Conservation (phyloP, 2,113 vertebrate species). For the Grammomys dolichurus region DNA sequence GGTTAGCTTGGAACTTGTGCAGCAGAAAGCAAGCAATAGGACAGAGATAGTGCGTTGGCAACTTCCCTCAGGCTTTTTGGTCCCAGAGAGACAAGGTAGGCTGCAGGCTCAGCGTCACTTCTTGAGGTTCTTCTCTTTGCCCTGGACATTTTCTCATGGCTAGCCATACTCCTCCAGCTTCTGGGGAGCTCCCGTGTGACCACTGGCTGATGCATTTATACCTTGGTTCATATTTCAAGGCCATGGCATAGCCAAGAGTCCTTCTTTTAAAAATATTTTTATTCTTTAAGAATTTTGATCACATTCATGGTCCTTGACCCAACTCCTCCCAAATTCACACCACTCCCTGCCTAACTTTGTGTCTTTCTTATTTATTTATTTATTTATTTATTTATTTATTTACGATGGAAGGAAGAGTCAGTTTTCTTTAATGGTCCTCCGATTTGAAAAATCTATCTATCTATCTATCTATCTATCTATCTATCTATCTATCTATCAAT, state of each 20-base stretch:
- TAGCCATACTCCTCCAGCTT: no score
- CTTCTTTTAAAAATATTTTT: not conserved
- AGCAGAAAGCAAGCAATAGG: not conserved
- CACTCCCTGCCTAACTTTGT: not conserved
- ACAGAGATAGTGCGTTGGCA: not conserved
- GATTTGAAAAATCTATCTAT: not conserved
- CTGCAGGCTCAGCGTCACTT: no score
- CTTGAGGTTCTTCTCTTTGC: not conserved
- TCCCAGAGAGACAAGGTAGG: not conserved
- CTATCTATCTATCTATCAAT: not conserved
- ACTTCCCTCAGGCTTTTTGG: not conserved
- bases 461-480: not conserved
- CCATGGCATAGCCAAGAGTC: no score
- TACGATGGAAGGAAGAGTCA: not conserved
- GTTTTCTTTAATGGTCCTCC: not conserved
- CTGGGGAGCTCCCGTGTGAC: fast-evolving
- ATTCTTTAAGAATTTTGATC: not conserved
- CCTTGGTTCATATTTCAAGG: not conserved
- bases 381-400: not conserved
- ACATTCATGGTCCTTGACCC: not conserved
- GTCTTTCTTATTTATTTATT: not conserved
- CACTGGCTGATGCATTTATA: fast-evolving
- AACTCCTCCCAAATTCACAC: not conserved
- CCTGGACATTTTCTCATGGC: not conserved
- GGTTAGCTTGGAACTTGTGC: not conserved